Evolutionary conservation across 2,113 vertebrate species (phyloP).

Genomic region (Limnothrissa miodon): DNA sequence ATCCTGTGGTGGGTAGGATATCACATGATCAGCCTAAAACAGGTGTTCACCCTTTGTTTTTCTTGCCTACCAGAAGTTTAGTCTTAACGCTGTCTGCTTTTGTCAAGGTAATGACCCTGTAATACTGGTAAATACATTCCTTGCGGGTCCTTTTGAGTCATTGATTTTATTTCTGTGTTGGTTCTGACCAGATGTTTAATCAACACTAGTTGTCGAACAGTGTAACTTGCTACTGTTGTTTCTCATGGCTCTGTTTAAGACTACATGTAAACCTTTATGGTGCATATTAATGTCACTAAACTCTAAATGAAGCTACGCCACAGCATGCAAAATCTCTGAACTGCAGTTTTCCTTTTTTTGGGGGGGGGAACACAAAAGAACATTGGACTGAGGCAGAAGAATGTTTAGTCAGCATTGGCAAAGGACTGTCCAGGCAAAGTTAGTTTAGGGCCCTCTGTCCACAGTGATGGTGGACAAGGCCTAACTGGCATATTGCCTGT

Average conservation of each 20-base stretch:
- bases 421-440: conserved; percentile 25
- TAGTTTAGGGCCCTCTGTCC: conserved; percentile 23
- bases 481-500: neutral
- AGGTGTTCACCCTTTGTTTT: neutral
- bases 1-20: neutral
- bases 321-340: conserved; percentile 32
- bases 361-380: conserved; percentile 27
- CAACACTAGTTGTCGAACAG: neutral
- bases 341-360: conserved; percentile 18
- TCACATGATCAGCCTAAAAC: neutral
- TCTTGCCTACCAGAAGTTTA: conserved; percentile 2
- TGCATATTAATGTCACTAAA: conserved; percentile 2
- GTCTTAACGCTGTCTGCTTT: conserved; percentile 10
- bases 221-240: neutral
- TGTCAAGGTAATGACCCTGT: conserved; percentile 1
- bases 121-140: conserved; percentile 6
- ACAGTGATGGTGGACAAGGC: conserved; percentile 11
- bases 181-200: neutral
- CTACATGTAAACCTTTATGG: neutral
- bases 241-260: neutral
- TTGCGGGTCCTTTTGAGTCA: neutral
- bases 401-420: conserved; percentile 49
- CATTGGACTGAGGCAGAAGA: conserved; percentile 25
- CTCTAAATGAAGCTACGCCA: neutral
- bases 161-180: neutral